These are phyloP conservation scores for Dicrostonyx torquatus DNA, from an alignment of 2,797 vertebrate species.

Conservation along the genomic window DNA sequence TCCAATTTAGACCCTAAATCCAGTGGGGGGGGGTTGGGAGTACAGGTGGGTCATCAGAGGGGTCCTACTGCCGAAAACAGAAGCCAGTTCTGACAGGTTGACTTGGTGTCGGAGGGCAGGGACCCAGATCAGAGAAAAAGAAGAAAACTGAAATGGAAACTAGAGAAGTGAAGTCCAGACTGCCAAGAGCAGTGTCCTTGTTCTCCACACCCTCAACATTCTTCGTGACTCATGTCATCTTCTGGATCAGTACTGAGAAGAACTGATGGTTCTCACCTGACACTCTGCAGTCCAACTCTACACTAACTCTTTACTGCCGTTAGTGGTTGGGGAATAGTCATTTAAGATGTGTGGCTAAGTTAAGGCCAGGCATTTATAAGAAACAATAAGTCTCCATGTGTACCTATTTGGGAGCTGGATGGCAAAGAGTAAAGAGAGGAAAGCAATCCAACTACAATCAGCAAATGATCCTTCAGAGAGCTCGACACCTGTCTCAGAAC, in stretches of 20 bases:
- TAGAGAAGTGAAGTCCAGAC: not conserved
- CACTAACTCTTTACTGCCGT: not conserved
- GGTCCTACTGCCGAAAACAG: not conserved
- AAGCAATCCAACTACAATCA: not conserved
- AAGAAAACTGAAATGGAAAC: not conserved
- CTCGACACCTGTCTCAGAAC: not conserved
- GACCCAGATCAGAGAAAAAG: not conserved
- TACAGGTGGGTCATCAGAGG: constrained; percentile 67
- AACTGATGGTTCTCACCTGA: not conserved
- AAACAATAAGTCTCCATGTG: no score
- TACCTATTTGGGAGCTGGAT: no score
- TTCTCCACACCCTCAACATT: not conserved
- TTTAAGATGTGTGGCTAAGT: no score
- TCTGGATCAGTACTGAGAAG: not conserved
- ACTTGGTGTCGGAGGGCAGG: not conserved
- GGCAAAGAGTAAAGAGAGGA: no score
- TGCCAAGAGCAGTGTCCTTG: not conserved
- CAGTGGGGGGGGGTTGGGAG: constrained; percentile 87
- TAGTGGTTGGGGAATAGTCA: not conserved
- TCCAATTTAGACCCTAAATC: constrained; percentile 81
- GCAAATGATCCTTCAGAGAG: not conserved
- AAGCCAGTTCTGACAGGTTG: constrained; percentile 25
- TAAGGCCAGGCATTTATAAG: no score
- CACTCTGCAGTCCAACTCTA: not conserved
- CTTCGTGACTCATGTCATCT: not conserved